phyloP scores from a whole-genome alignment of 2,797 vertebrate genomes.

The Phoebastria nigripes region DNA sequence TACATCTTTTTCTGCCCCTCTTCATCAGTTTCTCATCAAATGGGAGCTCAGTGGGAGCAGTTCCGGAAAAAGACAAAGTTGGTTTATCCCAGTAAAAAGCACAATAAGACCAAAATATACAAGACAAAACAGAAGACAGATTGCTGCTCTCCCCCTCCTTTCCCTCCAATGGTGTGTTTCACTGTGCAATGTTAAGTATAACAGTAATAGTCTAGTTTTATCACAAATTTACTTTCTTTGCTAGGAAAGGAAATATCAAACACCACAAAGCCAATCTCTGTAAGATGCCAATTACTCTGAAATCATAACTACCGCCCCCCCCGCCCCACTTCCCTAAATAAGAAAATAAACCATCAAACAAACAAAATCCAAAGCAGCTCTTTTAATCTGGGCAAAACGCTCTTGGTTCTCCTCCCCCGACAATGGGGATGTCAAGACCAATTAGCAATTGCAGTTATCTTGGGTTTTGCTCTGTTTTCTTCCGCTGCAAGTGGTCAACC shows the following conservation, averaged over 20 bases:
- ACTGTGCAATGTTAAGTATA: not conserved
- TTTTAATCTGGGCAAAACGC: not conserved
- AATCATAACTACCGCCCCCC: not conserved
- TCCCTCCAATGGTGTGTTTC: not conserved
- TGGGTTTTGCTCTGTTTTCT: constrained; percentile 5
- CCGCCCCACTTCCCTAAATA: not conserved
- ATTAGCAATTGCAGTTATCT: constrained; percentile 30
- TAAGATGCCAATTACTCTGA: not conserved
- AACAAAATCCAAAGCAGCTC: constrained; percentile 12
- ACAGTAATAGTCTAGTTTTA: not conserved
- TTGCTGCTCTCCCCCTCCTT: not conserved
- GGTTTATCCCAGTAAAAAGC: not conserved
- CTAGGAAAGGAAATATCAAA: not conserved
- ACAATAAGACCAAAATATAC: not conserved
- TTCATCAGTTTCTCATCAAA: not conserved
- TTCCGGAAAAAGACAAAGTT: not conserved
- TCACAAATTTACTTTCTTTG: not conserved
- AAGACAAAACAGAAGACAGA: not conserved
- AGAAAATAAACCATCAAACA: not conserved
- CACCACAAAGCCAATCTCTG: not conserved
- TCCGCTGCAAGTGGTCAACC: constrained; percentile 25
- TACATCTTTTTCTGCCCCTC: not conserved
- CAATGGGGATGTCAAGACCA: constrained; percentile 30
- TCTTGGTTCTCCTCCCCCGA: not conserved
- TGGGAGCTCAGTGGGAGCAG: not conserved